Base-by-base conservation (phyloP, 2,888 invertebrate species). In the Colostygia pectinataria region DNA sequence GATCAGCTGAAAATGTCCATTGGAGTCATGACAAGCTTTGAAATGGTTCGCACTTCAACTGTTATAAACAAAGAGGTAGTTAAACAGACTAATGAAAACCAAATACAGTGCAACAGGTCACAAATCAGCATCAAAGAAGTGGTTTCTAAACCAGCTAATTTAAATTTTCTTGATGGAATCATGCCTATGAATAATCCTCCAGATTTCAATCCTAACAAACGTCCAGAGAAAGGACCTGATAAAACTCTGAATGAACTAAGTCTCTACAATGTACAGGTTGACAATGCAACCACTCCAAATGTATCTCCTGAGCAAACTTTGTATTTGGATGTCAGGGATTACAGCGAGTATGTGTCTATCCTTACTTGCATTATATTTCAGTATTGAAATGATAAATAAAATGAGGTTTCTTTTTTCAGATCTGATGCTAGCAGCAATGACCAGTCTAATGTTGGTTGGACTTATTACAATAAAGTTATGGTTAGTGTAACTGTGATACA, bases 21-120 rank as follows among this genome's bases (percentile, higher is more conserved):
- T 42, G 94, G 94, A 47, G 92, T 94, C 1, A 94, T 94, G 92
- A 94, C 94, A 1, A 94, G 94, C 74, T 93, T 94, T 74, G 94
- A 94, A 80, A 91, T 94, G 68, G 83, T 90, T 0, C 66, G 82
- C 33, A 90, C 89, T 15, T 89, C 90, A 8, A 90, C 88, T 18
- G 74, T 89, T 8, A 83, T 88, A 3, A 90, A 90, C 52, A 84
- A 86, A 60, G 88, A 87, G 51, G 60, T 81, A 27, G 55, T 83
- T 2, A 82, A 77, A 55, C 72, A 82, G 57, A 71, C 62, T 3
- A 68, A 60, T 63, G 76, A 78, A 18, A 87, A 74, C 38, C 87
- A 90, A 49, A 79, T 88, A 57, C 88, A 89, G 43, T 84, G 85
- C 43, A 88, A 87, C 34, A 74, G 76, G 49, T 87, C 90, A 13